Base-by-base conservation (phyloP, 2,797 vertebrate species). In the Eleutherodactylus coqui region DNA sequence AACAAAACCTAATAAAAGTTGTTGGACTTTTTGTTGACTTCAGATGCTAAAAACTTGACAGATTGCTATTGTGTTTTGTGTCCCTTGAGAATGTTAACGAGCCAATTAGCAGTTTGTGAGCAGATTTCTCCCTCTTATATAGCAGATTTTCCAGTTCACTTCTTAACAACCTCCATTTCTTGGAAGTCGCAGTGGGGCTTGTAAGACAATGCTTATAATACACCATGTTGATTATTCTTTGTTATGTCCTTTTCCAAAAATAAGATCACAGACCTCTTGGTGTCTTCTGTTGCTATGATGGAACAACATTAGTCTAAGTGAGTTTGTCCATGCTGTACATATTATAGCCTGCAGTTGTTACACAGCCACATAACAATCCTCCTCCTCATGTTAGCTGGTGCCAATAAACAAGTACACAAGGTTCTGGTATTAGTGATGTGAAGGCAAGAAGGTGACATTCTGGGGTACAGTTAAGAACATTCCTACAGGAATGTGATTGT, bases 71-170 rank as follows among this genome's bases (percentile, higher is more conserved):
- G 29, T 34, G 4, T 17, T 29, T 32, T 36, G 13, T 67, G 62
- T 67, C 14, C 34, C 16, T 32, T 1, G 27, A n/a, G n/a, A n/a
- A n/a, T 36, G 17, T 69, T 38, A 9, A 41, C 16, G 38, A n/a
- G 67, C n/a, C 24, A 21, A 21, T 36, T n/a, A 70, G 36, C 5
- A 19, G 34, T 69, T 69, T 70, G 21, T 41, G 67, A 24, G 21
- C 7, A 4, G 0, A 77, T 2, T 24, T 38, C n/a, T 45, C 2
- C 49, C 77, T 43, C 60, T 47, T 43, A 0, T 34, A 70, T 84
- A 85, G 41, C 85, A 79, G 47, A 88, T 90, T 91, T 89, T 72
- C 70, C 36, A 86, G 82, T 85, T 62, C 45, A 69, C 79, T 53
- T 85, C 27, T 3, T 90, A 84, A 78, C 62, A 77, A 82, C 83